Conservation (phyloP, 1,140 invertebrate species). For the Atta cephalotes region DNA sequence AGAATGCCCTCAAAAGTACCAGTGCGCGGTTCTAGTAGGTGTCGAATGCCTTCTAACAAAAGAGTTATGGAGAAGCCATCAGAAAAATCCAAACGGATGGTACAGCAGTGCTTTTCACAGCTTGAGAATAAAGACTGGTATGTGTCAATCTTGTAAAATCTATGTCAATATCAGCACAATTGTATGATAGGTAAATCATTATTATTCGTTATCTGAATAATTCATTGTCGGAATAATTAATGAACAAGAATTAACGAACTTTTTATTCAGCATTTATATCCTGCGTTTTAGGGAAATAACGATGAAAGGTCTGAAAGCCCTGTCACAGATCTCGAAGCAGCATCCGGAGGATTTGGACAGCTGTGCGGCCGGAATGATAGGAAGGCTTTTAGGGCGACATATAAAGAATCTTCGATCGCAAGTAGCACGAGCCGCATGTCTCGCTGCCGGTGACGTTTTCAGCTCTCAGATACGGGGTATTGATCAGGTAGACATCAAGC, state of each 20-base stretch:
- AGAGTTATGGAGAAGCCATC: conserved; percentile 78
- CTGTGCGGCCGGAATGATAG: conserved; percentile 88
- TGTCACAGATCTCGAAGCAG: conserved; percentile 91
- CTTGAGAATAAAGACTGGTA: conserved; percentile 92
- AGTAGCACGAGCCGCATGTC: conserved; percentile 94
- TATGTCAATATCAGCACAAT: not conserved
- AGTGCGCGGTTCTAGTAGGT: conserved; percentile 57
- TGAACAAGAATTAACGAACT: not conserved
- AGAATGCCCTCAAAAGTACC: conserved; percentile 71
- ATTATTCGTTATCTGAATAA: not conserved
- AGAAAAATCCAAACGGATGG: conserved; percentile 89
- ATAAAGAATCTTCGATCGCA: conserved; percentile 96
- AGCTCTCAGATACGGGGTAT: conserved; percentile 89
- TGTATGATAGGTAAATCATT: not conserved
- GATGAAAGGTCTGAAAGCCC: conserved; percentile 91
- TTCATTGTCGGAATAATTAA: no score
- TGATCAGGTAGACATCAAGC: conserved; percentile 88
- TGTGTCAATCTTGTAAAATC: conserved; percentile 62
- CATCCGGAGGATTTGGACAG: conserved; percentile 89
- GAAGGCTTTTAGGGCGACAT: conserved; percentile 91
- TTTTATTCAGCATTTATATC: not conserved
- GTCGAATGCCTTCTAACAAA: conserved; percentile 55
- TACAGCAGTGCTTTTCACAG: conserved; percentile 89
- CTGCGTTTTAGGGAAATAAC: conserved; percentile 90
- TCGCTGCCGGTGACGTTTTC: conserved; percentile 93